phyloP scores from a whole-genome alignment of 1,140 invertebrate genomes.

The Drosophila tani region DNA sequence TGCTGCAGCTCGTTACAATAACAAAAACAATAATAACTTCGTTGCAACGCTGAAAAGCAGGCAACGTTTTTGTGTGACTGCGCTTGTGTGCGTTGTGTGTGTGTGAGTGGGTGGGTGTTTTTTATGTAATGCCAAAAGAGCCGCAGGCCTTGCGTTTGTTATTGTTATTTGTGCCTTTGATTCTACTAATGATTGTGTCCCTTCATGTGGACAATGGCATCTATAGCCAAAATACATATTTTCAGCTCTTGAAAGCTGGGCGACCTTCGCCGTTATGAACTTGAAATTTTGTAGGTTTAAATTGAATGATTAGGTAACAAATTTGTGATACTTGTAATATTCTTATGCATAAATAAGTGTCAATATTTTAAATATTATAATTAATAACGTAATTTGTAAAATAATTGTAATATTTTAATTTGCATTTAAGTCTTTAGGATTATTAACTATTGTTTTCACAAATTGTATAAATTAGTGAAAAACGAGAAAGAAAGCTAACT shows the following conservation, averaged over 20 bases:
- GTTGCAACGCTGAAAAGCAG: slow-evolving; percentile 56
- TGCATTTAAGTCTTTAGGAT: too few species aligned
- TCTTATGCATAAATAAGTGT: too few species aligned
- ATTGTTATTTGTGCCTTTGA: slow-evolving; percentile 20
- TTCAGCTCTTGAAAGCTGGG: slow-evolving; percentile 5
- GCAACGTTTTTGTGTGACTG: slow-evolving; percentile 37
- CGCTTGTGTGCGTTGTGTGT: not conserved
- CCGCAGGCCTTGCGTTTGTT: slow-evolving; percentile 42
- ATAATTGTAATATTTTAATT: not conserved
- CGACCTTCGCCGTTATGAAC: slow-evolving; percentile 10
- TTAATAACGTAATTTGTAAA: not conserved
- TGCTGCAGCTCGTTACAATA: slow-evolving; percentile 28
- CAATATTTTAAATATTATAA: not conserved
- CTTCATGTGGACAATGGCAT: slow-evolving; percentile 52
- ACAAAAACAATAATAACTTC: slow-evolving; percentile 62
- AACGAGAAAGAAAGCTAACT: too few species aligned
- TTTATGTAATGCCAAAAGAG: slow-evolving; percentile 46
- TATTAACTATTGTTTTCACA: too few species aligned
- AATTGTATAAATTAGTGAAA: too few species aligned
- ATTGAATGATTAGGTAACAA: not conserved
- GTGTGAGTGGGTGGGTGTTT: slow-evolving; percentile 11
- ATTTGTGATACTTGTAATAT: not conserved
- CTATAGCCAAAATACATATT: slow-evolving; percentile 6
- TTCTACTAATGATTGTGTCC: slow-evolving; percentile 51
- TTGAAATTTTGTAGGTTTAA: not conserved